A percentile compares a stretch with the other conserved stretches of the same genome.
These are phyloP conservation scores for Labrus mixtus DNA, from an alignment of 2,113 vertebrate species.

Conservation along the genomic window DNA sequence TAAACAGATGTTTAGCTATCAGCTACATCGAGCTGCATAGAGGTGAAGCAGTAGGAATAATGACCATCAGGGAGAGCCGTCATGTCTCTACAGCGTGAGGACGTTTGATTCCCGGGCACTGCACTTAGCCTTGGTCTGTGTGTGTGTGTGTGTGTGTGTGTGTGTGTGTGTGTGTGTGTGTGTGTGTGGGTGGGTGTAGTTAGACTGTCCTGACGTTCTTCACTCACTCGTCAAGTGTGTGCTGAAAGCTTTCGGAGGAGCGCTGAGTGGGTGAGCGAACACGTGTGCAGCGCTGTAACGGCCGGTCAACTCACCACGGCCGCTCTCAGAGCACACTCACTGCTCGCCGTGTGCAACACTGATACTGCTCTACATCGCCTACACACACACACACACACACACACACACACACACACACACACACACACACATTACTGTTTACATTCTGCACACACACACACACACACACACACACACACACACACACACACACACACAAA, in stretches of 20 bases:
- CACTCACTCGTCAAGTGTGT: conserved; percentile 66
- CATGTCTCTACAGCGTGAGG: conserved; percentile 19
- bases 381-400: conserved; percentile 46
- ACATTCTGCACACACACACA: not conserved
- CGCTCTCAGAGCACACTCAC: conserved; percentile 56
- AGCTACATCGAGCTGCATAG: too few relatives aligned
- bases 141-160: conserved; percentile 39
- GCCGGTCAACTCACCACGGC: conserved; percentile 40
- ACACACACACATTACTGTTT: conserved; percentile 8
- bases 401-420: conserved; percentile 39
- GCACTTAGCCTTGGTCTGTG: conserved; percentile 40
- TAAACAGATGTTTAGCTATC: too few relatives aligned
- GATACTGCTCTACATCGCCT: conserved; percentile 52
- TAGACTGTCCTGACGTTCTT: conserved; percentile 61
- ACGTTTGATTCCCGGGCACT: conserved; percentile 52
- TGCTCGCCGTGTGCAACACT: conserved; percentile 44
- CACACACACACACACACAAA: conserved; percentile 21
- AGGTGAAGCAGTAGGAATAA: too few relatives aligned
- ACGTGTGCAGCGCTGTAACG: conserved; percentile 47
- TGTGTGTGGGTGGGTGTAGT: conserved; percentile 50
- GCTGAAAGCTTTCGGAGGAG: conserved; percentile 60
- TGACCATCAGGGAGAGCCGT: not conserved
- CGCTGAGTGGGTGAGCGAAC: conserved; percentile 63
- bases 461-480: conserved; percentile 12
- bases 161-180: too few relatives aligned